These are phyloP conservation scores for Phalanger gymnotis DNA, from an alignment of 2,797 vertebrate species.

Conservation along the genomic window DNA sequence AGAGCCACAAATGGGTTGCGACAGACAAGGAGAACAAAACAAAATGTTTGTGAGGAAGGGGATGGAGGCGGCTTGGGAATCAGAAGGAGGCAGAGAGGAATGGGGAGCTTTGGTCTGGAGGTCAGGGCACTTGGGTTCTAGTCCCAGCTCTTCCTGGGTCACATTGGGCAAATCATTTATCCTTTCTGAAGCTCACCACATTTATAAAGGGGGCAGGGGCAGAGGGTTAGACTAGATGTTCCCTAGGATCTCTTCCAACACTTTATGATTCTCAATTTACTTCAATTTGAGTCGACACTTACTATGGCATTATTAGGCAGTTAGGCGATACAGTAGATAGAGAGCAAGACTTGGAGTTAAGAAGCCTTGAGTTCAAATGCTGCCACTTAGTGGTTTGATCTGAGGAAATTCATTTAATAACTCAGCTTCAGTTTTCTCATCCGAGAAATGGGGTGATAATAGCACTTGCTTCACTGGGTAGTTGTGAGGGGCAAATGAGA, in stretches of 20 bases:
- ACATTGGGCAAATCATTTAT: background rate
- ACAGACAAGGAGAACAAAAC: background rate
- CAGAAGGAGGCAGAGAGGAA: background rate
- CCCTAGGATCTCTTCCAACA: fast-evolving
- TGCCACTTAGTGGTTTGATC: background rate
- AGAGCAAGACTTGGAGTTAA: background rate
- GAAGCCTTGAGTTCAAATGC: background rate
- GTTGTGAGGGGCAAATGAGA: background rate
- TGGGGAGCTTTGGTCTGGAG: too few species aligned
- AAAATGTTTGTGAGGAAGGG: background rate
- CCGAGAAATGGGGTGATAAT: background rate
- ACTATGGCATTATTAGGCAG: background rate
- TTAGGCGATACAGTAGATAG: too few species aligned
- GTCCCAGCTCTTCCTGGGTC: background rate
- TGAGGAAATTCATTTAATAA: background rate
- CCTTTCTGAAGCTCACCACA: background rate
- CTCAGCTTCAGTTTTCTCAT: background rate
- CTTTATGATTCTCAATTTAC: background rate
- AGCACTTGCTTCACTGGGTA: background rate
- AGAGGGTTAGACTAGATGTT: background rate
- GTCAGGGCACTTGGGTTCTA: fast-evolving
- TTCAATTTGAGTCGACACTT: background rate
- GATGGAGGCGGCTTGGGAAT: background rate
- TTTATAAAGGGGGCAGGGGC: background rate
- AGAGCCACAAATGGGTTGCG: constrained; percentile 65